phyloP scores from a whole-genome alignment of 2,797 vertebrate species.

The Todus mexicanus region DNA sequence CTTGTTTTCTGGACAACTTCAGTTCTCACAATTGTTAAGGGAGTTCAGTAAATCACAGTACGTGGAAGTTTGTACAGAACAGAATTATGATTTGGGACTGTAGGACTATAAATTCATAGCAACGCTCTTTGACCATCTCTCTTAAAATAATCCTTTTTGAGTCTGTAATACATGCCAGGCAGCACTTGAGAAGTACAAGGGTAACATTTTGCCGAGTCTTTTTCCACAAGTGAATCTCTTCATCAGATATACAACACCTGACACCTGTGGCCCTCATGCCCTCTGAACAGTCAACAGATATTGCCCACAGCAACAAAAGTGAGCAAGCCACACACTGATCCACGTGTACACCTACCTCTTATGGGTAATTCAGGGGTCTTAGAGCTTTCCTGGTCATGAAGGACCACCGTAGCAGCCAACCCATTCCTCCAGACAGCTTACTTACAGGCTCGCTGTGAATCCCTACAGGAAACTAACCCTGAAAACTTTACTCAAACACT shows the following conservation, averaged over 20 bases:
- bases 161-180: not conserved
- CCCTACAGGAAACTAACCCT: not conserved
- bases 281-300: slow-evolving; percentile 6
- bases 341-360: not conserved
- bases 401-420: not conserved
- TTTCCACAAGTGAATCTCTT: slow-evolving; percentile 23
- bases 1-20: not conserved
- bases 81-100: not conserved
- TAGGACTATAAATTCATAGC: not conserved
- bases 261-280: not conserved
- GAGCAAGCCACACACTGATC: not conserved
- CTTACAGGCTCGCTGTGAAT: not conserved
- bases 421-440: not conserved
- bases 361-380: not conserved
- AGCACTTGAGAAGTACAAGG: not conserved
- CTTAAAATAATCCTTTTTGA: not conserved
- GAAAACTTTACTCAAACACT: not conserved
- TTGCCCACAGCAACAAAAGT: not conserved
- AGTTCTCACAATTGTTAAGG: no score
- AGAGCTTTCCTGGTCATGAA: not conserved
- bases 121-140: not conserved
- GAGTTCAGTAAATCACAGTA: not conserved
- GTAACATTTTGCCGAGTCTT: not conserved
- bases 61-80: not conserved
- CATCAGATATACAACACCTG: slow-evolving; percentile 29